These are phyloP conservation scores for Exaiptasia diaphana DNA, from an alignment of 64 coral and sea anemone species.

Conservation along the genomic window DNA sequence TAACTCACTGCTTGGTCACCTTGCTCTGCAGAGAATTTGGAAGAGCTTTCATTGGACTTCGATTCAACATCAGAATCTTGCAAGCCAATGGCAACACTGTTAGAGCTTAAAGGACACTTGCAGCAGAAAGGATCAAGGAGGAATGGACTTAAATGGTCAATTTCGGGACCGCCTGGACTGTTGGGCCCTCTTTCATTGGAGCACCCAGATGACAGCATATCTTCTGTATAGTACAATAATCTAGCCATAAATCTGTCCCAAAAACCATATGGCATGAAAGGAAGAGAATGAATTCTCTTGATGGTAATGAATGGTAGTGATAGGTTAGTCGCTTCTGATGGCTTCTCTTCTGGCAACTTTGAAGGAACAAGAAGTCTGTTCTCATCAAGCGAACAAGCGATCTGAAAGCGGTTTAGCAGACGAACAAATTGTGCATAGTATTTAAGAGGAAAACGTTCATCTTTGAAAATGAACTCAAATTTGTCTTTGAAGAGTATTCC, in stretches of 20 bases:
- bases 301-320: constrained; percentile 68
- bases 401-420: constrained; percentile 89
- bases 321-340: constrained; percentile 38
- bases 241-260: constrained; percentile 86
- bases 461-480: constrained; percentile 62
- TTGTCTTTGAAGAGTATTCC: constrained; percentile 56
- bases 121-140: constrained; percentile 50
- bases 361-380: constrained; percentile 85
- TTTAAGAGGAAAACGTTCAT: constrained; percentile 54
- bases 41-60: too few species aligned
- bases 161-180: neutral
- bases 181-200: neutral
- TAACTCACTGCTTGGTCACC: too few species aligned
- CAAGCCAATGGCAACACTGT: too few species aligned
- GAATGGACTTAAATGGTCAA: constrained; percentile 22
- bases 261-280: constrained; percentile 80
- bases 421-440: constrained; percentile 81
- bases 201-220: constrained; percentile 59
- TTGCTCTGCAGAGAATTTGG: too few species aligned
- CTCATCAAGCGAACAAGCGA: constrained; percentile 77
- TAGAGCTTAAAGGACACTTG: constrained; percentile 2
- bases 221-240: constrained; percentile 78
- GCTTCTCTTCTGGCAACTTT: constrained; percentile 74
- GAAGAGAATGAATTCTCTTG: constrained; percentile 67
- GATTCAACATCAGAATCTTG: too few species aligned